phyloP scores from a whole-genome alignment of 2,888 invertebrate genomes.

The Cheilosia impressa region DNA sequence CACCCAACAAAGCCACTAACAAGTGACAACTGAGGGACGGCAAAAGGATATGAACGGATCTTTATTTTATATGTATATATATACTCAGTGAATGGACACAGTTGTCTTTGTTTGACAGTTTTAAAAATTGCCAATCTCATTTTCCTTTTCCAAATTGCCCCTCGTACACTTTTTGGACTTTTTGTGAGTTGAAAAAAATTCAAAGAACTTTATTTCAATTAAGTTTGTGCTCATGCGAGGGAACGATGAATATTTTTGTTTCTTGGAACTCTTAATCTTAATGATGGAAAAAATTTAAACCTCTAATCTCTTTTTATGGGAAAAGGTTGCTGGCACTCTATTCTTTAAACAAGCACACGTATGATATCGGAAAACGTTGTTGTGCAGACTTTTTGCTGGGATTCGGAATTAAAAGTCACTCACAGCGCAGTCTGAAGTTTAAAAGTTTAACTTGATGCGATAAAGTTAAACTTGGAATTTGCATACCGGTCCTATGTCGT shows the following conservation, averaged over 20 bases:
- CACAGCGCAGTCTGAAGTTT: background rate
- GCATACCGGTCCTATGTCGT: too few species aligned
- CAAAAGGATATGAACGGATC: conserved; percentile 10
- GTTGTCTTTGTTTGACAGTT: conserved; percentile 26
- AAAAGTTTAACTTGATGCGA: background rate
- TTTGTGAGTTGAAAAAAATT: conserved; percentile 28
- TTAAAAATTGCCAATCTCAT: conserved; percentile 48
- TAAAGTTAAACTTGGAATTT: too few species aligned
- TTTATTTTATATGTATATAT: background rate
- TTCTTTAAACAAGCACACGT: background rate
- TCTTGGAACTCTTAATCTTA: conserved; percentile 36
- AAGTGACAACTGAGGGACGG: background rate
- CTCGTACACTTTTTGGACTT: conserved; percentile 18
- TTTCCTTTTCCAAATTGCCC: conserved; percentile 27
- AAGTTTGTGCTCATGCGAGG: conserved; percentile 20
- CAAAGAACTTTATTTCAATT: conserved; percentile 52
- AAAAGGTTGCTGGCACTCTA: conserved; percentile 3
- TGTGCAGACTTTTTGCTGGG: background rate
- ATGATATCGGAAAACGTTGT: background rate
- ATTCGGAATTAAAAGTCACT: background rate
- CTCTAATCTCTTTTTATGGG: conserved; percentile 8
- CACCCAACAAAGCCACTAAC: background rate
- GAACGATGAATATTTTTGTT: conserved; percentile 16
- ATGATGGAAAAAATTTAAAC: conserved; percentile 25
- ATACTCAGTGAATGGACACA: background rate